Percentiles rank a stretch among this genome's conserved stretches.
Conservation (phyloP, 2,113 vertebrate genomes). For the Colinus virginianus region DNA sequence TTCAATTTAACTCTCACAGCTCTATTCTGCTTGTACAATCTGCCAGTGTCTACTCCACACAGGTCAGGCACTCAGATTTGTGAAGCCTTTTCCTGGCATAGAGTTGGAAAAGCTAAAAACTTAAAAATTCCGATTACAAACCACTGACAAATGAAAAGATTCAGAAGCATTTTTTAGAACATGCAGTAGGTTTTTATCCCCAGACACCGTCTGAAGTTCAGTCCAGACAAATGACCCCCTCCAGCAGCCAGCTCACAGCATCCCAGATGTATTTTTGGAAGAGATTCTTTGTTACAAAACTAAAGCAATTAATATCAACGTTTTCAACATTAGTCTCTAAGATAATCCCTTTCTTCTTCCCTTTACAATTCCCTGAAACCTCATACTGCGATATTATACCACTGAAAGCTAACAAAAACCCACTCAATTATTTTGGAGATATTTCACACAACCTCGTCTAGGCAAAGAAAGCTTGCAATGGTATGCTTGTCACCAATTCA, state of each 20-base stretch:
- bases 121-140: neutral
- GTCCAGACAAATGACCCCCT: neutral
- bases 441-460: neutral
- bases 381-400: neutral
- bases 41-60: neutral
- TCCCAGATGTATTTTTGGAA: fast-evolving
- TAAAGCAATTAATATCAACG: neutral
- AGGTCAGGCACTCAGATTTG: neutral
- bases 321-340: neutral
- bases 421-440: neutral
- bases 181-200: neutral
- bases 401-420: neutral
- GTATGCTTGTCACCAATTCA: neutral
- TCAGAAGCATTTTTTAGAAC: neutral
- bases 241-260: neutral
- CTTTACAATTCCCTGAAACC: neutral
- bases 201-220: neutral
- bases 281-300: neutral
- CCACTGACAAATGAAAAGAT: neutral
- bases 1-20: neutral
- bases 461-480: neutral
- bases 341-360: neutral
- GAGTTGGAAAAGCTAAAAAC: slow-evolving; percentile 27
- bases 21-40: neutral
- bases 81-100: neutral